Evolutionary conservation across 2,888 invertebrate species (phyloP), one percentile per base, ranked within the genome.

Genomic region (Amblyjoppa proteus): DNA sequence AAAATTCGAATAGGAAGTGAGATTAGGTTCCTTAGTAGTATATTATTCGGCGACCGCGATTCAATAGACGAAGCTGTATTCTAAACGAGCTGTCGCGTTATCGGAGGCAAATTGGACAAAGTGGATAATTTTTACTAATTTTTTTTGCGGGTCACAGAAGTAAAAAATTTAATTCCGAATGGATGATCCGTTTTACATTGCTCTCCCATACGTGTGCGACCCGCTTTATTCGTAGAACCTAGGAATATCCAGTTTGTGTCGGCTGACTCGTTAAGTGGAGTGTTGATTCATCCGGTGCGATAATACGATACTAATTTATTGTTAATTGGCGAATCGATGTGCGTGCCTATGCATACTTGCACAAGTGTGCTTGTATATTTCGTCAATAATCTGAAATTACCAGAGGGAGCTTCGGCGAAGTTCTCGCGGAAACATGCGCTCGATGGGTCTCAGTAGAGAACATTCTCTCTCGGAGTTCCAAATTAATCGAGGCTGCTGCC

Each of bases 401-500:
- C 28, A 56, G 7, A 20, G 56, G 25, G 28, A 38, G 16, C 25
- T 16, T 0, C 13, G 31, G 31, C n/a, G 64, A 71, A 71, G 51
- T 34, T 71, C 3, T 9, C 16, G 38, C 6, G 41, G 28, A 45
- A 78, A 78, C 70, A 70, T 70, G 7, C 74, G 20, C n/a, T 31
- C 31, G 13, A 31, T 75, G 2, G 34, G n/a, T 31, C 34, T 5
- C 64, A 7, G 20, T 56, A 7, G 64, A 64, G 5, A 64, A 16
- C 6, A 64, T 13, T 5, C 11, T 53, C 41, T 69, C 2, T 31
- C 53, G 31, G 6, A 64, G 64, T 61, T 41, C 66, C 20, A 20
- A 41, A 38, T 81, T 61, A 81, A 81, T 75, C 58, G 49, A 31
- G 51, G 58, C 69, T 11, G 16, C 25, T 25, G 49, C 64, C n/a